Conservation (phyloP, 1,140 invertebrate genomes). For the Pseudoatta argentina region DNA sequence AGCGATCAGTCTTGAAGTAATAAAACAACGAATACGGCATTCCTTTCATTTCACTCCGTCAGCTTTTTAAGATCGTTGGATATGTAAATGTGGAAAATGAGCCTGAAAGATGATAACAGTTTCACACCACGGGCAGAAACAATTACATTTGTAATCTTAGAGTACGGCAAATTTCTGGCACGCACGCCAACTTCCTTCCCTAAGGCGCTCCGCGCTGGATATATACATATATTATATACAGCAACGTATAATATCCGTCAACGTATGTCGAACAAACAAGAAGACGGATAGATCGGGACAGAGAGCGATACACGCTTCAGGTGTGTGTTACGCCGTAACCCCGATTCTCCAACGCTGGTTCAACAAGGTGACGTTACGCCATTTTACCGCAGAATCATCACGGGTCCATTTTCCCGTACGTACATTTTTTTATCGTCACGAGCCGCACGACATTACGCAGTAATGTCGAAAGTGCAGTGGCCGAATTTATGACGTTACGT, state of each 20-base stretch:
- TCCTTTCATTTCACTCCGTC: neutral
- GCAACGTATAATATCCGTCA: neutral
- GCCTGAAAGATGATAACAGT: neutral
- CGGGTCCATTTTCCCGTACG: constrained; percentile 30
- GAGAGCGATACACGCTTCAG: constrained; percentile 25
- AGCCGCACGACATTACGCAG: neutral
- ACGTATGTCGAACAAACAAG: constrained; percentile 18
- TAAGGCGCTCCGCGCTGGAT: neutral
- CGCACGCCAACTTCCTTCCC: constrained; percentile 1
- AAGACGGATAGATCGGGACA: constrained; percentile 20
- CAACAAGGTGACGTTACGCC: constrained; percentile 63
- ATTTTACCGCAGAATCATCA: constrained; percentile 53
- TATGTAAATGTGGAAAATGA: neutral
- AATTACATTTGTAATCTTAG: neutral
- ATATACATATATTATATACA: neutral
- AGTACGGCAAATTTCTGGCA: constrained; percentile 25
- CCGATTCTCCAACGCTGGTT: constrained; percentile 54
- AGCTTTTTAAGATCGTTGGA: constrained; percentile 10
- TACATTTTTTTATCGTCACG: constrained; percentile 43
- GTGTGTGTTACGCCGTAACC: constrained; percentile 66
- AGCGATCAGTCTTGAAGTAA: neutral
- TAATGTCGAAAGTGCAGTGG: neutral
- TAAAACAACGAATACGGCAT: neutral
- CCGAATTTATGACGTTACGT: constrained; percentile 48
- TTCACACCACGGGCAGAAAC: neutral